Evolutionary conservation across 2,113 vertebrate species (phyloP), one percentile per base, ranked within the genome.

Genomic region (Xerus inauris): DNA sequence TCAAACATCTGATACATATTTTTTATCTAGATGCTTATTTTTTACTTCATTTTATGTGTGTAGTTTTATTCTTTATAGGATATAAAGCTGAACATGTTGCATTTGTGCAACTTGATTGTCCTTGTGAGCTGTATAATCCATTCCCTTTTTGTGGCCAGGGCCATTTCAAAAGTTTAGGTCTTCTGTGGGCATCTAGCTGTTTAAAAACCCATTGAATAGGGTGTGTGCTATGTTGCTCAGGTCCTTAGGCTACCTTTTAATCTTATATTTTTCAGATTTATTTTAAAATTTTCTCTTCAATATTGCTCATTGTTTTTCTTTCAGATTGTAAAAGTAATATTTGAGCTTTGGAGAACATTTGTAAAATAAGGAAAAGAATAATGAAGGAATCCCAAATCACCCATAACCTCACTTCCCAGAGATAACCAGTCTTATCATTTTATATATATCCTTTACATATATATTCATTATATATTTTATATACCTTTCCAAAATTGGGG

Each of bases 391-490:
- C n/a, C 54, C 64, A 95, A 95, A 80, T 96, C 57, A 97, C 80
- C 13, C 47, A 83, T 91, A 89, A 83, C n/a, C 35, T 89, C 28
- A 91, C 54, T 94, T 87, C 89, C 83, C 30, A 96, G 95, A 95
- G 73, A 95, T 77, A 95, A 95, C 59, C 69, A 81, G 35, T 97
- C 47, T 95, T 97, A 96, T 91, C 19, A 91, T 93, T 93, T 96
- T 94, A 30, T 92, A 71, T 92, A 88, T 96, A 94, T 96, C 94
- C 94, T 95, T 97, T 97, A 92, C 32, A 72, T 97, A 87, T 71
- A 93, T 97, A 79, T 95, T 69, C 89, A 80, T 82, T 94, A 62
- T 69, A 45, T 89, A 62, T 91, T 85, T 42, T 86, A 87, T 73
- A 59, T 79, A 40, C 24, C 19, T 91, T 92, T 89, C 51, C 69